phyloP scores from a whole-genome alignment of 2,888 invertebrate genomes.

The Cephus pygmeus region DNA sequence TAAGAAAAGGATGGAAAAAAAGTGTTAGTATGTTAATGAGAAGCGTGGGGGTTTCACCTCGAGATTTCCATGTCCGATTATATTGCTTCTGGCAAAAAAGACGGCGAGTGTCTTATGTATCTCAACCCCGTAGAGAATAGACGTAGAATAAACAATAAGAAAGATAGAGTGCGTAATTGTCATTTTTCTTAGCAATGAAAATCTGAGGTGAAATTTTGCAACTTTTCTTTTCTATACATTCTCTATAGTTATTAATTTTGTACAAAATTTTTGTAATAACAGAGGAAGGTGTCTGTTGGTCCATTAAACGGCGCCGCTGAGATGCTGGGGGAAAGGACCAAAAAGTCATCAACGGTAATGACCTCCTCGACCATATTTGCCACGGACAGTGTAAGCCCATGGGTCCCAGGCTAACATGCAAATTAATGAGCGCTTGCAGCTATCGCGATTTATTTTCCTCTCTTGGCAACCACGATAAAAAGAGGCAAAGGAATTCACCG shows the following conservation, averaged over 20 bases:
- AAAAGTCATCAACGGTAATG: not conserved
- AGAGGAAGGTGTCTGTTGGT: not conserved
- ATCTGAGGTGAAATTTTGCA: not conserved
- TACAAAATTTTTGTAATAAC: not conserved
- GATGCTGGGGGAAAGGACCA: not conserved
- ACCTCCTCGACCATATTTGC: conserved; percentile 26
- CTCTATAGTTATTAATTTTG: not conserved
- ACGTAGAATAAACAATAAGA: not conserved
- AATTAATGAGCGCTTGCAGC: conserved; percentile 34
- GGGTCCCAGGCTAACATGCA: conserved; percentile 20
- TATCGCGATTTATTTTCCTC: conserved; percentile 33
- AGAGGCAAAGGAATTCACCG: not conserved
- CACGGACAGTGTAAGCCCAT: not conserved
- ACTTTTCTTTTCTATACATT: not conserved
- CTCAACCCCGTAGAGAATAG: not conserved
- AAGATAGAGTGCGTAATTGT: too few relatives aligned
- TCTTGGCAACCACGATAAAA: not conserved
- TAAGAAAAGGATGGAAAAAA: conserved; percentile 20
- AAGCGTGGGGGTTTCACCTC: conserved; percentile 41
- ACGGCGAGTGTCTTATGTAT: not conserved
- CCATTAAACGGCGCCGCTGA: not conserved
- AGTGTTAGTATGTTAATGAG: conserved; percentile 50
- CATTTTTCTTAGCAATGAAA: not conserved
- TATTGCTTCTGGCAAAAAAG: conserved; percentile 41
- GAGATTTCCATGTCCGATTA: conserved; percentile 45